Base-by-base conservation (phyloP, 2,113 vertebrate genomes). In the Porphyrio hochstetteri region DNA sequence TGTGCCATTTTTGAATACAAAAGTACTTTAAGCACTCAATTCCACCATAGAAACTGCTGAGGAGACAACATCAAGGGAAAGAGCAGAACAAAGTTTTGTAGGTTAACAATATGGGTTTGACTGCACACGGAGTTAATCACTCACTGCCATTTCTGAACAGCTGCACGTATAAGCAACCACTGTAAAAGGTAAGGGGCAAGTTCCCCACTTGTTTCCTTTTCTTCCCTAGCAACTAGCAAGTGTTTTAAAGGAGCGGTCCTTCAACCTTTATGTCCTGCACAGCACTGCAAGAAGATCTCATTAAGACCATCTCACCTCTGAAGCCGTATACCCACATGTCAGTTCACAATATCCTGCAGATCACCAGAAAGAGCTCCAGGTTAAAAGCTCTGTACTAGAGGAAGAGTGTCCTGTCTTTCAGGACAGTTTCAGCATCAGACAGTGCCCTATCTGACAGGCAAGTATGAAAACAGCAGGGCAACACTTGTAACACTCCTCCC, bases 61-160 rank as follows among this genome's bases (percentile, higher is more conserved):
- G 23, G 27, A 88, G 21, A 55, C 50, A 85, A 65, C 55, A 88
- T 70, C 53, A 91, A 82, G 9, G 28, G 19, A 74, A 94, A 93
- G 13, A 50, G 20, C 50, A 89, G 56, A 95, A 90, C 46, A 81
- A 88, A 80, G 56, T 93, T 94, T 27, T 79, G 44, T 16, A 85
- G 57, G 70, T 89, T 91, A 95, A 92, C 89, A 92, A 40, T 71
- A 87, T 38, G 69, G 84, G 81, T 53, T 89, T 85, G 65, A 60
- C 91, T 79, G 74, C 88, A 84, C 33, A 53, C 3, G 31, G 65
- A 71, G 67, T 50, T 85, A 93, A 75, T 93, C 80, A 84, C 59
- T 20, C 29, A 72, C 13, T 75, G 38, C 48, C 78, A 42, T 42
- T 92, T 86, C 77, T 86, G 56, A 88, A 86, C 3, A 92, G 67